These are phyloP conservation scores for Pelochelys cantorii DNA, from an alignment of 2,797 vertebrate genomes.

Conservation along the genomic window DNA sequence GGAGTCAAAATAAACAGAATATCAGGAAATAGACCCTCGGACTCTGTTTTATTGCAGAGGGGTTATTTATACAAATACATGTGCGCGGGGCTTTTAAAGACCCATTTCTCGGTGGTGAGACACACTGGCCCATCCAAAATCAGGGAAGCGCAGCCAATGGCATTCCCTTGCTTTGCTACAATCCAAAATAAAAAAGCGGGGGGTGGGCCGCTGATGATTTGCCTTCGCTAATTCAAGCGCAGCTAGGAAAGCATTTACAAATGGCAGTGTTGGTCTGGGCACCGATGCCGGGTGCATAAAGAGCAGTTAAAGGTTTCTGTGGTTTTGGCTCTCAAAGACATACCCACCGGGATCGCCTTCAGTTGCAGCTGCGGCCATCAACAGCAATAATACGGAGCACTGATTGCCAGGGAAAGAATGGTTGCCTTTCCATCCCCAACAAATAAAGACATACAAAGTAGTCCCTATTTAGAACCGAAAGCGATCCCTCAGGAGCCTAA, in stretches of 20 bases:
- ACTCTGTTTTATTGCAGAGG: not conserved
- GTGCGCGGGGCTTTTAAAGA: not conserved
- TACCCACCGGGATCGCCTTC: conserved; percentile 15
- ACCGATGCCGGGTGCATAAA: conserved; percentile 22
- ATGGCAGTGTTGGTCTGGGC: conserved; percentile 18
- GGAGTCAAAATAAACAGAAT: not conserved
- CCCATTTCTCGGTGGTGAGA: not conserved
- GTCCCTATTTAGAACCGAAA: not conserved
- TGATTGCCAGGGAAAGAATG: not conserved
- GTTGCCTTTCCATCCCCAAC: not conserved
- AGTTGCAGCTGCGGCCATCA: not conserved
- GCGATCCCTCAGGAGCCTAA: not conserved
- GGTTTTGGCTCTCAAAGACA: conserved; percentile 1
- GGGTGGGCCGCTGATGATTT: not conserved
- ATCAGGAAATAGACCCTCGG: not conserved
- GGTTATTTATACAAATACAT: not conserved
- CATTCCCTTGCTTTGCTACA: not conserved
- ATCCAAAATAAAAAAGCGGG: not conserved
- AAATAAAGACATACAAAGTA: not conserved
- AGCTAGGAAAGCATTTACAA: conserved; percentile 44
- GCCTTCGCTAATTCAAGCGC: not conserved
- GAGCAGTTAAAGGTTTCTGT: conserved; percentile 13
- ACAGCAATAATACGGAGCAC: not conserved
- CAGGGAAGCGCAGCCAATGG: not conserved
- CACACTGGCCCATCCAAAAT: not conserved